phyloP scores from a whole-genome alignment of 2,113 vertebrate species.

The Lepisosteus osseus region DNA sequence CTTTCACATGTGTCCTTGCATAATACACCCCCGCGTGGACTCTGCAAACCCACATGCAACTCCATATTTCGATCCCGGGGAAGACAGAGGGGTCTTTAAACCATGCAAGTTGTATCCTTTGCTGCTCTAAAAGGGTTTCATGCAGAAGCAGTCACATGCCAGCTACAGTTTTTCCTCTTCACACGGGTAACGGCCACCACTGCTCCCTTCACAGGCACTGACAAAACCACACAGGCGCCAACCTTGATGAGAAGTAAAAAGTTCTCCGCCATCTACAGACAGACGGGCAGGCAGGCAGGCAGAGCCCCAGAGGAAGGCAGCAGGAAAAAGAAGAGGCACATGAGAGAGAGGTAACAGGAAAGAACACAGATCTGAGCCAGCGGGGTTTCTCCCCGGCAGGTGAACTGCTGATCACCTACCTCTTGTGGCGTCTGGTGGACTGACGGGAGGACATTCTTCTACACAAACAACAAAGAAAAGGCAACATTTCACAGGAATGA shows the following conservation, averaged over 20 bases:
- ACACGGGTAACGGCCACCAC: background rate
- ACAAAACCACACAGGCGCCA: constrained; percentile 4
- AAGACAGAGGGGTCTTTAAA: no score
- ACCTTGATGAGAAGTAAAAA: constrained; percentile 28
- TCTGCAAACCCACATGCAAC: no score
- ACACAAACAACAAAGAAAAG: background rate
- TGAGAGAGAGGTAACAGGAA: background rate
- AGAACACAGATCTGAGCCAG: background rate
- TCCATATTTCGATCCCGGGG: no score
- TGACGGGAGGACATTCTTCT: constrained; percentile 1
- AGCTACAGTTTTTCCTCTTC: no score
- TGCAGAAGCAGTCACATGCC: no score
- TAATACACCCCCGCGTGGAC: no score
- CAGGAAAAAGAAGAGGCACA: background rate
- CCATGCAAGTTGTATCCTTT: no score
- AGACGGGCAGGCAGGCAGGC: background rate
- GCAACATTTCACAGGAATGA: background rate
- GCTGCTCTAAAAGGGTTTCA: no score
- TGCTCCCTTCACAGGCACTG: background rate
- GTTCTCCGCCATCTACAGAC: constrained; percentile 25
- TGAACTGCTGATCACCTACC: constrained; percentile 42
- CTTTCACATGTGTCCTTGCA: no score
- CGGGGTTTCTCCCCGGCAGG: no score
- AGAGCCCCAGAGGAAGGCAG: background rate
- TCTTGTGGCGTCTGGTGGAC: constrained; percentile 54